These are phyloP conservation scores for Crossocerus cetratus DNA, from an alignment of 2,888 invertebrate genomes.

Conservation along the genomic window DNA sequence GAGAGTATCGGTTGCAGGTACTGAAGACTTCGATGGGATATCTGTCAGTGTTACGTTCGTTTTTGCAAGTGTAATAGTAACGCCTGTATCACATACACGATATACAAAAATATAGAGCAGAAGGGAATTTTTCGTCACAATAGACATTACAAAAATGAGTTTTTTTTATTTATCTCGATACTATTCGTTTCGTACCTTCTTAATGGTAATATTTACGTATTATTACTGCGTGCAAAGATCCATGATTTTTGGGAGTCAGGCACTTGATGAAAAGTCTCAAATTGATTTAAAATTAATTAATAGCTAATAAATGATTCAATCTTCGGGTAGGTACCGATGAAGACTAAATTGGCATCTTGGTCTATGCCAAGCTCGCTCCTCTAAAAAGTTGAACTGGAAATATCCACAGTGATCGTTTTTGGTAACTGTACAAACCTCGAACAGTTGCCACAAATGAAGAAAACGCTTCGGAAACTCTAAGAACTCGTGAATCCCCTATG, in stretches of 20 bases:
- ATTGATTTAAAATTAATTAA: neutral
- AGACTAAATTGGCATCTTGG: constrained; percentile 11
- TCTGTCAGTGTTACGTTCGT: constrained; percentile 58
- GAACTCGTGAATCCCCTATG: too few species aligned
- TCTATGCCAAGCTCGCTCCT: neutral
- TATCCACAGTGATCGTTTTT: too few species aligned
- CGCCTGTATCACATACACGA: too few species aligned
- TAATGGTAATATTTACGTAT: constrained; percentile 67
- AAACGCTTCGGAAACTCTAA: too few species aligned
- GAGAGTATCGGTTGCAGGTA: constrained; percentile 43
- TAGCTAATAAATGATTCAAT: too few species aligned
- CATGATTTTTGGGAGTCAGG: constrained; percentile 18
- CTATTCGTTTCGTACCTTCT: constrained; percentile 62
- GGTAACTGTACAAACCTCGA: too few species aligned
- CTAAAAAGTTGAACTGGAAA: too few species aligned
- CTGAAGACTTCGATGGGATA: constrained; percentile 62
- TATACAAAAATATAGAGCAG: too few species aligned
- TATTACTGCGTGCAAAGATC: constrained; percentile 37
- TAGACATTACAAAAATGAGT: constrained; percentile 61
- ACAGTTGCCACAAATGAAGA: too few species aligned
- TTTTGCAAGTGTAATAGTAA: constrained; percentile 6
- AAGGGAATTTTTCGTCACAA: neutral
- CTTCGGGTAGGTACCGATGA: neutral
- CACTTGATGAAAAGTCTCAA: neutral
- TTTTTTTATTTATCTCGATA: constrained; percentile 68